Base-by-base conservation (phyloP, 2,797 vertebrate species). In the Esox lucius region DNA sequence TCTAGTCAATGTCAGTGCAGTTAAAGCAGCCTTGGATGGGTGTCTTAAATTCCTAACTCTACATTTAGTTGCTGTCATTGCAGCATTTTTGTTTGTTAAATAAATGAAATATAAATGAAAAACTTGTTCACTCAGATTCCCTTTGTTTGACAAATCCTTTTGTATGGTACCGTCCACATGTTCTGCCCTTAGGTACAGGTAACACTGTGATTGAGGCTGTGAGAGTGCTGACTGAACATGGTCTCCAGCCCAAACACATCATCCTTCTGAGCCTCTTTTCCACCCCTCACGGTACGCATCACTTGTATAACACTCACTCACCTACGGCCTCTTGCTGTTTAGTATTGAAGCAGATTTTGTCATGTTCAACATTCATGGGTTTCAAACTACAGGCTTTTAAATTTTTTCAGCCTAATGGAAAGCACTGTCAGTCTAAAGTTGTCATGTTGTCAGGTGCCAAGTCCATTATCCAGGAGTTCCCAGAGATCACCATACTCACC, bases 391-490 rank as follows among this genome's bases (percentile, higher is more conserved):
- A 56, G 4, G 6, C 17, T 56, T 56, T 56, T 56, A 2, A 2
- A 59, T 59, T 59, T 2, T 17, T n/a, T 59, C 53, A 12, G 56
- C 22, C 22, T 59, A 4, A 61, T 61, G 19, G 56, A 24, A 61
- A 26, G 56, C 56, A 24, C 22, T 56, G 19, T 5, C 9, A 22
- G 9, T 59, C 22, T 59, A 59, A 61, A 12, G 56, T 26, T 61
- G 53, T 59, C 24, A 56, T 53, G 24, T 70, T 4, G 49, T 49
- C 17, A 99, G 98, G 98, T 94, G 97, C 97, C 83, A 97, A 95
- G 90, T 99, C 97, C 73, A 99, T 99, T 82, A 95, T 99, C 87
- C 95, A 98, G 85, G 98, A 99, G 88, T 99, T 99, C 88, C 98
- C 98, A 39, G 97, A 99, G 70, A 99, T 99, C 91, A 99, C 97